phyloP scores from a whole-genome alignment of 2,113 vertebrate genomes.

The Pollimyrus isidori region DNA sequence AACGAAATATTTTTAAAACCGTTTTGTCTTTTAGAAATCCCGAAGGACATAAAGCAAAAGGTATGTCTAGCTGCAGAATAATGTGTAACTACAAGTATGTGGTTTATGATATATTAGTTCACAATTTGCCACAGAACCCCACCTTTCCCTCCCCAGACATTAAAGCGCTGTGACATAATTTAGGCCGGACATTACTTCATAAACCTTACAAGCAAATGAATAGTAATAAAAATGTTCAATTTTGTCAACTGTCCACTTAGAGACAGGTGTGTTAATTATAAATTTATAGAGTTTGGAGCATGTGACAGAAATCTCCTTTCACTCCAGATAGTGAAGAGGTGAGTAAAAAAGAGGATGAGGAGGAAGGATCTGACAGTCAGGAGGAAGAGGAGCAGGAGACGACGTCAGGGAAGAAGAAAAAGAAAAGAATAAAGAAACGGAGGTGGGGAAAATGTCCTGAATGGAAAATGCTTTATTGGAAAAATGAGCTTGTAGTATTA shows the following conservation, averaged over 20 bases:
- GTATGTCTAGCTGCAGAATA: conserved; percentile 26
- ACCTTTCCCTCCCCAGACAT: neutral
- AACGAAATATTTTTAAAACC: neutral
- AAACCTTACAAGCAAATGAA: neutral
- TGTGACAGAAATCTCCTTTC: neutral
- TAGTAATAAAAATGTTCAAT: neutral
- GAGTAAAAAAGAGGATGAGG: neutral
- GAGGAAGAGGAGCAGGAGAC: neutral
- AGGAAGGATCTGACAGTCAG: neutral
- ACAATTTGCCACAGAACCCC: neutral
- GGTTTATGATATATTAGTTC: neutral
- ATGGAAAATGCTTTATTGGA: neutral
- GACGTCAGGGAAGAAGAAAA: neutral
- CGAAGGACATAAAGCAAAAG: conserved; percentile 31
- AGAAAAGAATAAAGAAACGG: neutral
- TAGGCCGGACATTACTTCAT: neutral
- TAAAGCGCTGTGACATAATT: neutral
- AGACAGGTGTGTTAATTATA: neutral
- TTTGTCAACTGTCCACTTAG: neutral
- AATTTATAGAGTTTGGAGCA: neutral
- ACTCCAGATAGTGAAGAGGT: conserved; percentile 22
- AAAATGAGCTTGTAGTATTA: neutral
- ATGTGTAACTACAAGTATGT: neutral
- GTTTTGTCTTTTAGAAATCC: conserved; percentile 37
- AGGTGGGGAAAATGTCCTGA: neutral